Evolutionary conservation across 1,140 invertebrate species (phyloP), one percentile per base, ranked within the genome.

Genomic region (Propsilocerus akamusi): DNA sequence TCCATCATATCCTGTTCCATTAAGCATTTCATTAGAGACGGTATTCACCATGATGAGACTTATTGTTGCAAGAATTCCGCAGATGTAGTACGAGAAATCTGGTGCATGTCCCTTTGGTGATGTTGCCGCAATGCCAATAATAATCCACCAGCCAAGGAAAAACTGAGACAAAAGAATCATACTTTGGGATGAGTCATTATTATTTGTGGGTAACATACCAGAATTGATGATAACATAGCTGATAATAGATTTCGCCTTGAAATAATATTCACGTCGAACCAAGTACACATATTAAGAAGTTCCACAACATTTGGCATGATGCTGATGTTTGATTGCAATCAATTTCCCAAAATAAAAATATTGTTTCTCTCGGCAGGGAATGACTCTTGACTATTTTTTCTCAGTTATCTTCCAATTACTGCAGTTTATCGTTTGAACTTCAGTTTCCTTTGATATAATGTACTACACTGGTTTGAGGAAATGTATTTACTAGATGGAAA

Each of bases 1-100:
- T 20, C 80, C 85, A 14, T 83, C 81, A 61, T 89, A 93, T 1
- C 24, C 24, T 12, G 32, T 26, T 26, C 41, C 49, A 51, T 41
- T 41, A 23, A 20, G 25, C 22, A 51, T 46, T 17, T 51, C 84
- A 74, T 95, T 97, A 25, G 93, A 91, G 3, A 99, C 91, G 20
- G 88, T 83, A 70, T 98, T 99, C 4, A 99, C 85, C 93, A 98
- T 97, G 55, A 97, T 78, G 34, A 98, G 76, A 23, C 93, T 94
- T 52, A 98, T 59, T 20, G 93, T 97, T 24, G 87, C 88, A 64
- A 97, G 79, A 23, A 96, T 81, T 22, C 95, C 95, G 65, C 92
- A 94, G n/a, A 94, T 77, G 61, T 92, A 83, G 66, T 93, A 94
- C 12, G 86, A 81, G 24, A 85, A 75, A 51, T 70, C 67, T 4